These are phyloP conservation scores for Carapus acus DNA, from an alignment of 2,797 vertebrate genomes.

Conservation along the genomic window DNA sequence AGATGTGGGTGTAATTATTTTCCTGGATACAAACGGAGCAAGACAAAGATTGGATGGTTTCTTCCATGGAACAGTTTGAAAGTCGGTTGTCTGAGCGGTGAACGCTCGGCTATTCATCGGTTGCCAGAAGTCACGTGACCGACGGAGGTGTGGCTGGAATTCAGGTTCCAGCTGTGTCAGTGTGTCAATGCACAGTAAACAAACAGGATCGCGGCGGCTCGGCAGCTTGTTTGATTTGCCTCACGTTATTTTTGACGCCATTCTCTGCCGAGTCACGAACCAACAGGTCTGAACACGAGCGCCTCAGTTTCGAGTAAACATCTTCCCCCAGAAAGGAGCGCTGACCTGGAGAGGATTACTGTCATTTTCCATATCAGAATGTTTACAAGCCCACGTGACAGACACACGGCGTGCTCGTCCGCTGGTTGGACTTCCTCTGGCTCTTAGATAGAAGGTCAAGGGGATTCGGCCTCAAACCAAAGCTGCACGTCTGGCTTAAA, in stretches of 20 bases:
- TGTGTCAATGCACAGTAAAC: constrained; percentile 31
- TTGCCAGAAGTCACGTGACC: constrained; percentile 27
- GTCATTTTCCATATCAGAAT: not conserved
- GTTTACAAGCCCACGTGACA: too few species aligned
- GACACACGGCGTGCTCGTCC: constrained; percentile 6
- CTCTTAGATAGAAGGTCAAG: constrained; percentile 41
- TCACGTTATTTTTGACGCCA: constrained; percentile 35
- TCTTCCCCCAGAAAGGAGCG: too few species aligned
- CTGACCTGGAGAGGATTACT: constrained; percentile 7
- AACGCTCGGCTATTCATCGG: constrained; percentile 40
- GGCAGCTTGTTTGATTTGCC: constrained; percentile 32
- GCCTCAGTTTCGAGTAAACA: constrained; percentile 6
- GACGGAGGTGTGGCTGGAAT: constrained; percentile 38
- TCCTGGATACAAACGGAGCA: constrained; percentile 22
- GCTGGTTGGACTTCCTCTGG: not conserved
- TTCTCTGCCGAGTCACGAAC: constrained; percentile 32
- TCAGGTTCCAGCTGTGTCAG: constrained; percentile 34
- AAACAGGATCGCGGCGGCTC: constrained; percentile 33
- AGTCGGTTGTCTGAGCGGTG: too few species aligned
- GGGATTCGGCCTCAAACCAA: constrained; percentile 20
- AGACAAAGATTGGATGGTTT: constrained; percentile 40
- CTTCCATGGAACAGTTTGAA: too few species aligned
- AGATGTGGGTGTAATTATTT: constrained; percentile 2
- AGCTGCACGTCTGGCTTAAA: constrained; percentile 24
- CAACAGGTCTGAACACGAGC: constrained; percentile 59